Base-by-base conservation (phyloP, 92 coral and sea anemone species). In the Plumapathes pennacea region DNA sequence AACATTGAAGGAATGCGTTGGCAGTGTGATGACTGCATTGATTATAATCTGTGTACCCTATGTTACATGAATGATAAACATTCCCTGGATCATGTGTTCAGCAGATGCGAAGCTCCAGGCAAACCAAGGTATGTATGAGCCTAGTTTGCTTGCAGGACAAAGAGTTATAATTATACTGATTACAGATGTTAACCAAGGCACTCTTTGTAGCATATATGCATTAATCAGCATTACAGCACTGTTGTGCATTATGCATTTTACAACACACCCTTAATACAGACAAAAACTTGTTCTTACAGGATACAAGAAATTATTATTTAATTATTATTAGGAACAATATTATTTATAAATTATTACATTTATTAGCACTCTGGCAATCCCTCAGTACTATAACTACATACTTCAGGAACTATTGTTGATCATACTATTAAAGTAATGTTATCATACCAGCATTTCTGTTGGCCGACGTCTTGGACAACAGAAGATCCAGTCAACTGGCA, bases 31-130 rank as follows among this genome's bases (percentile, higher is more conserved):
- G 74, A 67, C 50, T 87, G 96, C 46, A 46, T 54, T 17, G 69
- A 53, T 34, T 62, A 43, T 53, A 77, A 67, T 58, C 67, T 87
- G 15, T 87, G 96, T 25, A 64, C 76, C 9, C 28, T 65, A 0
- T 87, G 96, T 39, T 87, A 87, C 33, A 71, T 78, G 76, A 44
- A 41, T 28, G 85, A 83, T 46, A 82, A 83, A 14, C 96, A 87
- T 48, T 33, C 58, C 7, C 45, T 87, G 33, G 82, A 72, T 1
- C 96, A 87, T 57, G 45, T 51, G 24, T 87, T 87, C 61, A 58
- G 37, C 37, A 60, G 89, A 52, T 64, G 66, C 20, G 90, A 87
- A 24, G 64, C 80, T 29, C 96, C 86, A 11, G 74, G 76, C 14
- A 80, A 64, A 24, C 62, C 72, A 25, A 53, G 81, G 95, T 86